A percentile compares a stretch with the other conserved stretches of the same genome.
Evolutionary conservation across 2,888 invertebrate genomes (phyloP).

Genomic region (Nephrotoma flavescens): DNA sequence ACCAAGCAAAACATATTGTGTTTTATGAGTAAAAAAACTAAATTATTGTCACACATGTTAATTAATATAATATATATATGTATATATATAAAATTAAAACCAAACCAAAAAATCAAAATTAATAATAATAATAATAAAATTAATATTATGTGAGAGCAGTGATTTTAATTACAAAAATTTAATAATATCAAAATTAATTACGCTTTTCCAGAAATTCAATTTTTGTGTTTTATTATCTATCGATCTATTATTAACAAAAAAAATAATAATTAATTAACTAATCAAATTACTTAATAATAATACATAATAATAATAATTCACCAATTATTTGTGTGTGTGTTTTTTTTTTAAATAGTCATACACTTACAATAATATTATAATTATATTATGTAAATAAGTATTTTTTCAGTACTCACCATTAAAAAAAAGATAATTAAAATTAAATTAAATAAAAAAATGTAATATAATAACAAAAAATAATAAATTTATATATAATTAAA

Average conservation of each 20-base stretch:
- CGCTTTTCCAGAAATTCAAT: neutral
- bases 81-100: neutral
- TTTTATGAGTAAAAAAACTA: neutral
- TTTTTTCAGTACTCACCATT: slow-evolving; percentile 13
- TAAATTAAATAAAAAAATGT: slow-evolving; percentile 1
- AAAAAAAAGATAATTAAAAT: slow-evolving; percentile 9
- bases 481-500: neutral
- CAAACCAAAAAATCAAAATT: neutral
- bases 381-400: slow-evolving; percentile 10
- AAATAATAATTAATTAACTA: neutral
- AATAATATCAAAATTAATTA: neutral
- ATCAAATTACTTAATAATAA: neutral
- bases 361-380: slow-evolving; percentile 1
- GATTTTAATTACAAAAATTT: neutral
- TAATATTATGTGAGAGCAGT: slow-evolving; percentile 1
- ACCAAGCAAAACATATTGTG: neutral
- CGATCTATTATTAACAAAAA: neutral
- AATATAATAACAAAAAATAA: neutral
- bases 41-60: neutral
- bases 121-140: neutral
- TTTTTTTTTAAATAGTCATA: neutral
- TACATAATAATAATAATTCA: neutral
- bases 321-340: neutral
- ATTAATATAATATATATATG: neutral
- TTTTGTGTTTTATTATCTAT: neutral